These are phyloP conservation scores for Elanus axillaris DNA, from an alignment of 2,113 vertebrate species.

Conservation along the genomic window DNA sequence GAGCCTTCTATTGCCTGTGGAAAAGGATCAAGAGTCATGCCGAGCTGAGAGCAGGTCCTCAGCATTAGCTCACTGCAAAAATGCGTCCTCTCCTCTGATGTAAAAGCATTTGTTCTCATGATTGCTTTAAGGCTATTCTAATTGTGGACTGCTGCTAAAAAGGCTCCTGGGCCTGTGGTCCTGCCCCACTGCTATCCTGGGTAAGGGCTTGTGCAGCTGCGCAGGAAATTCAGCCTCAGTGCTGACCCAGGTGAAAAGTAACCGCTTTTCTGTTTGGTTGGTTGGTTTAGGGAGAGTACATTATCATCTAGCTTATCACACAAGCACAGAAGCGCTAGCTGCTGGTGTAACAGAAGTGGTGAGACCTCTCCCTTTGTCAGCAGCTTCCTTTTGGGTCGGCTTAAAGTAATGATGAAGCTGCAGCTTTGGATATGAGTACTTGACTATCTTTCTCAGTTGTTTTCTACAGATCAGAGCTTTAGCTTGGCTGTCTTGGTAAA, in stretches of 20 bases:
- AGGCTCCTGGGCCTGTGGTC: background rate
- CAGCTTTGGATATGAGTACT: background rate
- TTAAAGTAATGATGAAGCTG: background rate
- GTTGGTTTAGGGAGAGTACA: background rate
- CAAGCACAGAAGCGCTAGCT: background rate
- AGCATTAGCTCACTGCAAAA: background rate
- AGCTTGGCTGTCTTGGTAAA: background rate
- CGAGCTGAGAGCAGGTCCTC: background rate
- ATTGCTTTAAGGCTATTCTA: background rate
- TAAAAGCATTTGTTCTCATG: background rate
- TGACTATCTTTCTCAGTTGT: background rate
- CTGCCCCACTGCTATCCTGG: fast-evolving
- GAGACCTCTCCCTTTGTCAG: background rate
- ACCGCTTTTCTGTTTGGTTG: background rate
- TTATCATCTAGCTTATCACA: background rate
- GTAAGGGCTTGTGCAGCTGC: background rate
- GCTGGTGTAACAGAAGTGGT: background rate
- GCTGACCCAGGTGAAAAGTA: background rate
- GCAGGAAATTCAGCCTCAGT: background rate
- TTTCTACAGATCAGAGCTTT: background rate
- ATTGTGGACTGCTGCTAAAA: background rate
- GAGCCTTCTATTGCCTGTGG: background rate
- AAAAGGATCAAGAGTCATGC: background rate
- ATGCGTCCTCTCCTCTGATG: background rate
- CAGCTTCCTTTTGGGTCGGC: background rate